phyloP scores from a whole-genome alignment of 2,113 vertebrate species.

The Gobius niger region DNA sequence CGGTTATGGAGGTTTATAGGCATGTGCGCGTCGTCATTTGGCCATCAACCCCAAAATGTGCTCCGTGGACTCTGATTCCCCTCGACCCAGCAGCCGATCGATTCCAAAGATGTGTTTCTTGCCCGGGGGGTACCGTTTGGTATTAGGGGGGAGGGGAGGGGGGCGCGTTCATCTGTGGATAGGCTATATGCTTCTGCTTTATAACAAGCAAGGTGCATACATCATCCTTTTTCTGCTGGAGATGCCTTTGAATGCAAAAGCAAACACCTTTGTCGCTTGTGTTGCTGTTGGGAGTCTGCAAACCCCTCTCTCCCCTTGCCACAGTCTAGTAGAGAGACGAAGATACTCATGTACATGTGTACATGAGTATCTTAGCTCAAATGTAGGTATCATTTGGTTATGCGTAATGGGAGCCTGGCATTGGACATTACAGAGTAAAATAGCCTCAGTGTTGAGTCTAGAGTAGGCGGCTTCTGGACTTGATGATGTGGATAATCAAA shows the following conservation, averaged over 20 bases:
- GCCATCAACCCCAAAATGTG: conserved; percentile 22
- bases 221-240: not conserved
- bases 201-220: conserved; percentile 7
- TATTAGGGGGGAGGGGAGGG: not conserved
- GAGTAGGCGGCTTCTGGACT: conserved; percentile 11
- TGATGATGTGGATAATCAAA: conserved; percentile 44
- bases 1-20: conserved; percentile 49
- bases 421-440: conserved; percentile 26
- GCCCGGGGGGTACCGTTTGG: conserved; percentile 44
- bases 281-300: conserved; percentile 41
- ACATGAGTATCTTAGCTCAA: conserved; percentile 8
- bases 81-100: conserved; percentile 47
- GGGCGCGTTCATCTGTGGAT: conserved; percentile 29
- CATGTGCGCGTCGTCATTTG: conserved; percentile 38
- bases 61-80: conserved; percentile 32
- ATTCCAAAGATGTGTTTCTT: conserved; percentile 58
- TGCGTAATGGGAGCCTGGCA: conserved; percentile 19
- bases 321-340: conserved; percentile 38
- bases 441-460: conserved; percentile 19
- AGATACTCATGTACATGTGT: conserved; percentile 7
- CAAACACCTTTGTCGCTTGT: conserved; percentile 9
- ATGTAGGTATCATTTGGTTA: conserved; percentile 28
- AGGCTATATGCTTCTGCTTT: conserved; percentile 24
- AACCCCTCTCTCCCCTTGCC: conserved; percentile 50
- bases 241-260: conserved; percentile 20